A percentile compares a stretch with the other conserved stretches of the same genome.
phyloP scores from a whole-genome alignment of 1,140 invertebrate genomes.

The Solen grandis region DNA sequence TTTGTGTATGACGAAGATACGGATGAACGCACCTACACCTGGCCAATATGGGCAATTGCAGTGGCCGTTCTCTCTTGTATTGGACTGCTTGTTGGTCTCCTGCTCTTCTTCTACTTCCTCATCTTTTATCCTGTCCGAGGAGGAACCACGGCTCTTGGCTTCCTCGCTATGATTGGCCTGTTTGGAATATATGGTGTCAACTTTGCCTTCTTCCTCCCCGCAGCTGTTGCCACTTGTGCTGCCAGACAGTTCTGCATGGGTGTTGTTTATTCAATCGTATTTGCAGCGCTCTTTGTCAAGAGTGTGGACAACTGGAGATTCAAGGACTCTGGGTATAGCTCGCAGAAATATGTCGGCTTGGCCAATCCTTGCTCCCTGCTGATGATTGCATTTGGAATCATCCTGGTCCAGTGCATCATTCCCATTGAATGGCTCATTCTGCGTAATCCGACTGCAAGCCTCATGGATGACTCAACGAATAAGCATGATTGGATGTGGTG shows the following conservation, averaged over 20 bases:
- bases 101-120: conserved; percentile 81
- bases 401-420: conserved; percentile 79
- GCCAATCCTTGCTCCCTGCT: conserved; percentile 77
- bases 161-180: conserved; percentile 82
- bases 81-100: conserved; percentile 76
- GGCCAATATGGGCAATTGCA: conserved; percentile 78
- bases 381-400: conserved; percentile 78
- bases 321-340: conserved; percentile 66
- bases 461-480: conserved; percentile 16
- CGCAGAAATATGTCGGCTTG: conserved; percentile 69
- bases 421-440: conserved; percentile 75
- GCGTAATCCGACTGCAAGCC: conserved; percentile 64
- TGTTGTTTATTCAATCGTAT: conserved; percentile 81
- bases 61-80: conserved; percentile 77
- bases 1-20: conserved; percentile 63
- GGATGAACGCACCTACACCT: conserved; percentile 62
- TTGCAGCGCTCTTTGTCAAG: conserved; percentile 81
- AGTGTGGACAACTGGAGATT: conserved; percentile 81
- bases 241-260: conserved; percentile 79
- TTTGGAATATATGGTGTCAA: conserved; percentile 82
- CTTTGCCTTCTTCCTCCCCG: conserved; percentile 82
- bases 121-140: conserved; percentile 79
- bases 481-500: conserved; percentile 75
- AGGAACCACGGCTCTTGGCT: conserved; percentile 82
- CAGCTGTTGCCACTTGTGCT: conserved; percentile 79